phyloP scores from a whole-genome alignment of 2,113 vertebrate genomes.

The Megatriorchis doriae region DNA sequence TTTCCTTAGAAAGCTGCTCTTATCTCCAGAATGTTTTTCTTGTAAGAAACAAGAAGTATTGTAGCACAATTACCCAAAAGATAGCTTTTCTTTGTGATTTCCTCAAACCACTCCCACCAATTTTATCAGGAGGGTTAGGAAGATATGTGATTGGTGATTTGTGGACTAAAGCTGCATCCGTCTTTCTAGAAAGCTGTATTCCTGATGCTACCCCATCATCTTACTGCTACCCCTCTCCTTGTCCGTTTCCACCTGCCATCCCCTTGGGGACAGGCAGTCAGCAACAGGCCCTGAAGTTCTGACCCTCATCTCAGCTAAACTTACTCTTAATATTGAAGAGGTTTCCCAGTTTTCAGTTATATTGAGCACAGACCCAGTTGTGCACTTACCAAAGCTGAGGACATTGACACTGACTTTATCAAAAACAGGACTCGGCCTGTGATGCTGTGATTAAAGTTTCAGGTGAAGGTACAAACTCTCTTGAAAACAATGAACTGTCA shows the following conservation, averaged over 20 bases:
- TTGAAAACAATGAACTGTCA: constrained; percentile 11
- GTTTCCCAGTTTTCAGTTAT: not conserved
- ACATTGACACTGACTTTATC: not conserved
- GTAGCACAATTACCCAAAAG: not conserved
- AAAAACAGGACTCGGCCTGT: not conserved
- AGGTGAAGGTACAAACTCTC: not conserved
- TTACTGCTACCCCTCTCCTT: not conserved
- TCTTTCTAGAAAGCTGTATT: not conserved
- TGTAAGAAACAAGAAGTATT: not conserved
- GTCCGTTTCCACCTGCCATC: not conserved
- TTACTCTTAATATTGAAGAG: not conserved
- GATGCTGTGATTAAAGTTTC: not conserved
- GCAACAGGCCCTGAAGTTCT: not conserved
- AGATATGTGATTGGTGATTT: not conserved
- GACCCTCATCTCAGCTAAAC: not conserved
- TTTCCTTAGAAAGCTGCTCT: not conserved
- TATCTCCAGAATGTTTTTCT: not conserved
- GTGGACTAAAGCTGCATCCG: not conserved
- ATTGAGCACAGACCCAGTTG: not conserved
- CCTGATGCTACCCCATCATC: not conserved
- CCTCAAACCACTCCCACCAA: not conserved
- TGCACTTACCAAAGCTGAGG: not conserved
- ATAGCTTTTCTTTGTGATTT: not conserved
- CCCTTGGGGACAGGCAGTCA: not conserved
- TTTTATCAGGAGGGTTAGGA: not conserved